phyloP scores from a whole-genome alignment of 2,888 invertebrate genomes.

The Ptychoptera contaminata region DNA sequence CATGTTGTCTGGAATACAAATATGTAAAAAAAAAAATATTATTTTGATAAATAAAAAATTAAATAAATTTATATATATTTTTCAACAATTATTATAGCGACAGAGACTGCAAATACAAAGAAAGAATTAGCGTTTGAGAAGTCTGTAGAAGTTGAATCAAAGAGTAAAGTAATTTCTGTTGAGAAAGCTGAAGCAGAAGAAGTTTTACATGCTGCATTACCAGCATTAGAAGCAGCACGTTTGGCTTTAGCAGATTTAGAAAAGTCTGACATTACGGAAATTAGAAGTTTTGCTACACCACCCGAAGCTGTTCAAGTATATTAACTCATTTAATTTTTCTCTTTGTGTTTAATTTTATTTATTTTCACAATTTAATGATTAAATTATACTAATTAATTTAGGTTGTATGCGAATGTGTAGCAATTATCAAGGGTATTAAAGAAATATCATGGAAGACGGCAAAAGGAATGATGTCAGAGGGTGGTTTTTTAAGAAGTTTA shows the following conservation, averaged over 20 bases:
- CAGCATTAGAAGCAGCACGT: slow-evolving; percentile 67
- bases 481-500: slow-evolving; percentile 60
- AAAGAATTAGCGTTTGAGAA: slow-evolving; percentile 67
- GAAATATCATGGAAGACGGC: slow-evolving; percentile 85
- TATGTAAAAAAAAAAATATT: slow-evolving; percentile 26
- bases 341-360: background rate
- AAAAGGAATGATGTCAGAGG: slow-evolving; percentile 84
- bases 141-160: slow-evolving; percentile 66
- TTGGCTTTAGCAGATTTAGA: slow-evolving; percentile 68
- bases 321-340: background rate
- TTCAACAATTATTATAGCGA: slow-evolving; percentile 34
- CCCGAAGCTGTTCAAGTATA: slow-evolving; percentile 67
- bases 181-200: slow-evolving; percentile 78
- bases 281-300: slow-evolving; percentile 80
- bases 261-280: slow-evolving; percentile 83
- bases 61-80: background rate
- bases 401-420: slow-evolving; percentile 78
- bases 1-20: slow-evolving; percentile 59
- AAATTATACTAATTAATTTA: background rate
- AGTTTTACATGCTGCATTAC: slow-evolving; percentile 64
- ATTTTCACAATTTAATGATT: background rate
- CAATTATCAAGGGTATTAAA: slow-evolving; percentile 64
- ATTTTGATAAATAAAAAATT: background rate
- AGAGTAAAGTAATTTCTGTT: slow-evolving; percentile 57
- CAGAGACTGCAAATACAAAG: slow-evolving; percentile 55